Conservation (phyloP, 1,140 invertebrate species). For the Monochamus saltuarius region DNA sequence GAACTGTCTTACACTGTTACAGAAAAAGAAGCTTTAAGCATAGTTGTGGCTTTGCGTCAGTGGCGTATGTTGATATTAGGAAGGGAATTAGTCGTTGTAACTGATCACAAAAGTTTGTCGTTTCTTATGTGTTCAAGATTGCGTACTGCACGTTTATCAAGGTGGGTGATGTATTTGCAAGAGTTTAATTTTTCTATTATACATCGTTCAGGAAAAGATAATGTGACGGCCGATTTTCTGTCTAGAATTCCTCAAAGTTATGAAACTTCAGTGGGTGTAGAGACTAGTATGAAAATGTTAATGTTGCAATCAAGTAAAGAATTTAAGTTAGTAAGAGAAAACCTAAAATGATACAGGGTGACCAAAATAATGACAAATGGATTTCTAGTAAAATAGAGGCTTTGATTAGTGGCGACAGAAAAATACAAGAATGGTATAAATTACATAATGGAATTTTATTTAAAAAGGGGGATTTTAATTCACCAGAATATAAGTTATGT, state of each 20-base stretch:
- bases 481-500: not conserved
- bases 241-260: conserved; percentile 1
- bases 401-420: not conserved
- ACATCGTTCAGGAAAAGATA: conserved; percentile 5
- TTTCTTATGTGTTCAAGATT: conserved; percentile 4
- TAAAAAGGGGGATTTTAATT: conserved; percentile 1
- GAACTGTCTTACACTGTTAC: not conserved
- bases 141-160: not conserved
- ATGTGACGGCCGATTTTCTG: conserved; percentile 12
- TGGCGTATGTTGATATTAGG: conserved; percentile 11
- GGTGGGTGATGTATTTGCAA: not conserved
- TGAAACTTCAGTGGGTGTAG: not conserved
- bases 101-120: conserved; percentile 7
- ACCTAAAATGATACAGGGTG: not conserved
- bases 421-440: conserved; percentile 3
- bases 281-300: not conserved
- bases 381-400: not conserved
- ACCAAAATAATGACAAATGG: not conserved
- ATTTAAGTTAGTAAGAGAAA: not conserved
- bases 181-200: conserved; percentile 3
- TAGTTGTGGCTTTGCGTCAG: conserved; percentile 9
- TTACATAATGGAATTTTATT: conserved; percentile 1
- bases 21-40: not conserved
- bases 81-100: not conserved
- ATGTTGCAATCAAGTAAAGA: conserved; percentile 1